A percentile compares a stretch with the other conserved stretches of the same genome.
Evolutionary conservation across 2,113 vertebrate species (phyloP).

Genomic region (Pseudorhombus dupliciocellatus): DNA sequence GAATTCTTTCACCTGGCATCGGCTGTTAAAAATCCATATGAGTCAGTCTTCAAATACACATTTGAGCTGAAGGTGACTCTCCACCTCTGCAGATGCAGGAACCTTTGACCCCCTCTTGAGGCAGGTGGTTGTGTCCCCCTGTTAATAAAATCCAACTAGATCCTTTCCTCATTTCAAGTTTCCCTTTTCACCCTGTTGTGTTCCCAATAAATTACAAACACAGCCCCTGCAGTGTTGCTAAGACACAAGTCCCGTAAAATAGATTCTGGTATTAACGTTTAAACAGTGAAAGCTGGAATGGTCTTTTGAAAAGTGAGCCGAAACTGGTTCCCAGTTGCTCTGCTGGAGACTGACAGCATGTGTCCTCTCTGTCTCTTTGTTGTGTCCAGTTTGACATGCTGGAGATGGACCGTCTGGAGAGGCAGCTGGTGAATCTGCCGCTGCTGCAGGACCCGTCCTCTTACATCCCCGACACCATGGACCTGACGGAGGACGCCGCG

Average conservation of each 20-base stretch:
- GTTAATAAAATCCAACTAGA: not conserved
- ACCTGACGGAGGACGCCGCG: constrained; percentile 91
- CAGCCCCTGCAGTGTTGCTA: not conserved
- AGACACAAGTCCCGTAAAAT: not conserved
- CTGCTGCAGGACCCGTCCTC: constrained; percentile 91
- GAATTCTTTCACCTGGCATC: too few species aligned
- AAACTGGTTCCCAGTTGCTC: not conserved
- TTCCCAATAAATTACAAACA: not conserved
- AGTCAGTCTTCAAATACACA: too few species aligned
- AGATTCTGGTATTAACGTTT: not conserved
- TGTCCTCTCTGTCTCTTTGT: not conserved
- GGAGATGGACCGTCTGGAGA: constrained; percentile 97
- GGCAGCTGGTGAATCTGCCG: constrained; percentile 91
- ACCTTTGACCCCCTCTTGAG: too few species aligned
- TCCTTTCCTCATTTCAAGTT: not conserved
- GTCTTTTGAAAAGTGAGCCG: not conserved
- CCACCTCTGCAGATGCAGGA: too few species aligned
- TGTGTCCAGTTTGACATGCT: constrained; percentile 92
- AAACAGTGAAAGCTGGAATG: not conserved
- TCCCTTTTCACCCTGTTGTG: too few species aligned
- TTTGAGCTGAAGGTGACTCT: too few species aligned
- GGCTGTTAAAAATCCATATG: too few species aligned
- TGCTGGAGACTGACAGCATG: not conserved
- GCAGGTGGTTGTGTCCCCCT: too few species aligned
- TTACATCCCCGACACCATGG: constrained; percentile 95